A percentile compares a stretch with the other conserved stretches of the same genome.
Evolutionary conservation across 2,888 invertebrate species (phyloP).

Genomic region (Ormyrus labotus): DNA sequence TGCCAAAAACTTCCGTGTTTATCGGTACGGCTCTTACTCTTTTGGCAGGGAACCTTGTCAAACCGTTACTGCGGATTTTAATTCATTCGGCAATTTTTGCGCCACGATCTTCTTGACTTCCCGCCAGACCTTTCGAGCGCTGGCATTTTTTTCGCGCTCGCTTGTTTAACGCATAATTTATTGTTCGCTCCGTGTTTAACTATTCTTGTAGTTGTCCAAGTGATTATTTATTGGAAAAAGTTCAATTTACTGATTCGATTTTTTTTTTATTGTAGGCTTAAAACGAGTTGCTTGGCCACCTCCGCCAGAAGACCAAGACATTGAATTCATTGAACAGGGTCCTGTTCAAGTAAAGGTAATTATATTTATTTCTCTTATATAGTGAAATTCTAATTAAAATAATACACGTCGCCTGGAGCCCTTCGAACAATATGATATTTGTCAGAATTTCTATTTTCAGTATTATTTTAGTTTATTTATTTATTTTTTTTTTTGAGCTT

Average conservation of each 20-base stretch:
- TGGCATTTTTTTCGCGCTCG: no score
- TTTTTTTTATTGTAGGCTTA: constrained; percentile 80
- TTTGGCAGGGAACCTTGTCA: neutral
- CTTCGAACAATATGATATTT: constrained; percentile 4
- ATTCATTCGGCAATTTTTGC: constrained; percentile 24
- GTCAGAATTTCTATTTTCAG: neutral
- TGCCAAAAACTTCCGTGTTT: constrained; percentile 37
- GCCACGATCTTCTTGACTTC: neutral
- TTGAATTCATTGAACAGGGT: constrained; percentile 78
- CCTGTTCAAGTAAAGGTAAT: constrained; percentile 80
- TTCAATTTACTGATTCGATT: neutral
- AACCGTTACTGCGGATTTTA: neutral
- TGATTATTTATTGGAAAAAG: constrained; percentile 1
- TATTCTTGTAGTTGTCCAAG: neutral
- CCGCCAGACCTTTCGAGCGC: neutral
- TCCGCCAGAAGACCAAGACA: constrained; percentile 82
- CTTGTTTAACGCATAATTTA: neutral
- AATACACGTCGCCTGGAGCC: constrained; percentile 23
- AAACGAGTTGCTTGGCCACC: constrained; percentile 94
- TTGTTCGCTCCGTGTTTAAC: neutral
- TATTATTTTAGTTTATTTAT: no score
- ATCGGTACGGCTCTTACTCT: neutral
- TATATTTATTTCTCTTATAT: constrained; percentile 14
- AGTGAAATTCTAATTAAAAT: neutral
- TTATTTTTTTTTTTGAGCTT: no score